These are phyloP conservation scores for Eurystomus glaucurus DNA, from an alignment of 2,797 vertebrate species.

Conservation along the genomic window DNA sequence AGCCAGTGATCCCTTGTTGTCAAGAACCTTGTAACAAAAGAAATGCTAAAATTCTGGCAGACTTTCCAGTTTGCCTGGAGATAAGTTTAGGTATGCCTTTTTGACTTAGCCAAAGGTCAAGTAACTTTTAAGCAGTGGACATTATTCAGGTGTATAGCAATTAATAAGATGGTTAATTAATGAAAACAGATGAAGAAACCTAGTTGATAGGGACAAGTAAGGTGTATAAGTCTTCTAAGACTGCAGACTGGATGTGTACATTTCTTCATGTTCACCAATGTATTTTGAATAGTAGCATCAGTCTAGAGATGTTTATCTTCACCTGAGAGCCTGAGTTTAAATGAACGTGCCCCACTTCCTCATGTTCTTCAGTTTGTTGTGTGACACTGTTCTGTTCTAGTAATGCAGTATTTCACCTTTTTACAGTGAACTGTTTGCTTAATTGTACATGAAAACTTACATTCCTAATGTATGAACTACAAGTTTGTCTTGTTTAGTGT, in stretches of 20 bases:
- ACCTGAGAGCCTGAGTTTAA: background rate
- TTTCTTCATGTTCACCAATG: background rate
- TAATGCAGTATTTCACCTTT: conserved; percentile 38
- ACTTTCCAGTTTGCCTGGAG: background rate
- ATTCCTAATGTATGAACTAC: conserved; percentile 69
- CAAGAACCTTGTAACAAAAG: background rate
- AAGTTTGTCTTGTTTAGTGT: conserved; percentile 52
- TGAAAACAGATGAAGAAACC: background rate
- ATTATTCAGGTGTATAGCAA: background rate
- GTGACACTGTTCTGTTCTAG: conserved; percentile 6
- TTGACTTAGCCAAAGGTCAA: conserved; percentile 39
- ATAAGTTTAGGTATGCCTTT: background rate
- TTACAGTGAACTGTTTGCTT: conserved; percentile 43
- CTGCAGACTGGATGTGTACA: background rate
- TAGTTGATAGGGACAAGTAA: background rate
- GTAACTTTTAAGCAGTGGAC: background rate
- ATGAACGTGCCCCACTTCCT: background rate
- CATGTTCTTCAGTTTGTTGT: background rate
- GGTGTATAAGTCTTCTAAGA: background rate
- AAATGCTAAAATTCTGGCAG: background rate
- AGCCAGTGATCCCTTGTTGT: background rate
- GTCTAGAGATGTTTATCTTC: background rate
- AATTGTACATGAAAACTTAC: conserved; percentile 58
- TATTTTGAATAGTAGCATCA: background rate
- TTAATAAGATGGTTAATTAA: background rate